Evolutionary conservation across 1,140 invertebrate species (phyloP).

Genomic region (Zaprionus africanus): DNA sequence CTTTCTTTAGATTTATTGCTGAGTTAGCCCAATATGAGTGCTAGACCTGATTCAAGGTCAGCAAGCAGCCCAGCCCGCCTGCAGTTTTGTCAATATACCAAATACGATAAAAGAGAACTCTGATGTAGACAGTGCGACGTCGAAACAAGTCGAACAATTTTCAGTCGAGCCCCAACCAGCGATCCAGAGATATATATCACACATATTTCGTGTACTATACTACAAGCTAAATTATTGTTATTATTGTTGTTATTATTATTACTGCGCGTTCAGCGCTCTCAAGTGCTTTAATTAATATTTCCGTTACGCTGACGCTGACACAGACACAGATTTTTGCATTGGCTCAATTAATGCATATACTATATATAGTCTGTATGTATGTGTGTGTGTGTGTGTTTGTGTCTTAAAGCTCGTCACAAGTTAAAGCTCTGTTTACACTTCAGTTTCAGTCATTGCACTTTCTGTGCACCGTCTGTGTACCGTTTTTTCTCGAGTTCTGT

Average conservation of each 20-base stretch:
- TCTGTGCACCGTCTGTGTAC: slow-evolving; percentile 43
- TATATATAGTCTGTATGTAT: not conserved
- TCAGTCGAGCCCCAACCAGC: slow-evolving; percentile 62
- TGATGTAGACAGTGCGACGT: slow-evolving; percentile 12
- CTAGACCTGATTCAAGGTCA: slow-evolving; percentile 55
- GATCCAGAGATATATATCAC: slow-evolving; percentile 45
- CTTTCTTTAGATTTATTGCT: slow-evolving; percentile 51
- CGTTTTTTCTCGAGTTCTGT: slow-evolving; percentile 42
- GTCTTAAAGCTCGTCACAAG: slow-evolving; percentile 9
- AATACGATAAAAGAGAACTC: slow-evolving; percentile 39
- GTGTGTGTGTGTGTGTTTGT: not conserved
- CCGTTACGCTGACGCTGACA: slow-evolving; percentile 45
- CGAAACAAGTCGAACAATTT: slow-evolving; percentile 34
- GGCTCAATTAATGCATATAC: slow-evolving; percentile 52
- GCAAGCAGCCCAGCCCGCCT: slow-evolving; percentile 7
- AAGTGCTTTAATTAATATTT: slow-evolving; percentile 75
- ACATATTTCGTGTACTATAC: slow-evolving; percentile 18
- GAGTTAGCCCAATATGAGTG: slow-evolving; percentile 41
- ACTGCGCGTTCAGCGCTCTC: slow-evolving; percentile 15
- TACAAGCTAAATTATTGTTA: slow-evolving; percentile 17
- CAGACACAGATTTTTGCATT: slow-evolving; percentile 48
- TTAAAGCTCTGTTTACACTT: slow-evolving; percentile 44
- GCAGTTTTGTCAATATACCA: slow-evolving; percentile 79
- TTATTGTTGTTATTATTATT: slow-evolving; percentile 35
- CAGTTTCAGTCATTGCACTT: slow-evolving; percentile 69